A percentile compares a stretch with the other conserved stretches of the same genome.
phyloP scores from a whole-genome alignment of 2,888 invertebrate genomes.

The Cataglyphis livida region DNA sequence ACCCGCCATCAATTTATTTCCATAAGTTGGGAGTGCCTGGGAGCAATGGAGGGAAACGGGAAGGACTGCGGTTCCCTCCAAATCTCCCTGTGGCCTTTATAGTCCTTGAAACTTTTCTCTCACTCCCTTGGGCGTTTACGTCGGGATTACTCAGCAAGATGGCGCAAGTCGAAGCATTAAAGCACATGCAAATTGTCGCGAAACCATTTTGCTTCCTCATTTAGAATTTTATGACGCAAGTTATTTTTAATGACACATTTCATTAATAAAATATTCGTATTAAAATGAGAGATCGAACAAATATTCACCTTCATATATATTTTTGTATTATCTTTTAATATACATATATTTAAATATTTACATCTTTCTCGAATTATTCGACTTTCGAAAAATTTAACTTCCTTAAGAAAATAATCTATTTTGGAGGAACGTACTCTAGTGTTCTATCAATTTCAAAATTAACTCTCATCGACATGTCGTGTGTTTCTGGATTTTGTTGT shows the following conservation, averaged over 20 bases:
- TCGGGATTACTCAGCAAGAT: conserved; percentile 30
- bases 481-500: background rate
- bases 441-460: background rate
- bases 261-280: background rate
- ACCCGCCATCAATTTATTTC: conserved; percentile 42
- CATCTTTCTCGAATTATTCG: background rate
- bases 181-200: conserved; percentile 28
- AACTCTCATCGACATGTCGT: background rate
- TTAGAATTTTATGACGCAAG: conserved; percentile 15
- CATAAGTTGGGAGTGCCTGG: conserved; percentile 19
- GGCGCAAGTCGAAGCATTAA: background rate
- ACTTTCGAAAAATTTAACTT: background rate
- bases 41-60: conserved; percentile 6
- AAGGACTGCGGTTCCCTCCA: conserved; percentile 1
- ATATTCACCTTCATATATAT: background rate
- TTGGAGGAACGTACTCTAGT: background rate
- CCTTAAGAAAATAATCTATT: background rate
- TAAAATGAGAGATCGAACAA: background rate
- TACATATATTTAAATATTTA: background rate
- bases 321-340: background rate
- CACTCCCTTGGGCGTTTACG: background rate
- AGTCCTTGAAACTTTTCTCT: conserved; percentile 32
- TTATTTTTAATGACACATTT: background rate
- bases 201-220: background rate
- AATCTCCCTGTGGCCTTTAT: conserved; percentile 25